These are phyloP conservation scores for Microctonus brassicae DNA, from an alignment of 2,888 invertebrate genomes.

Conservation along the genomic window DNA sequence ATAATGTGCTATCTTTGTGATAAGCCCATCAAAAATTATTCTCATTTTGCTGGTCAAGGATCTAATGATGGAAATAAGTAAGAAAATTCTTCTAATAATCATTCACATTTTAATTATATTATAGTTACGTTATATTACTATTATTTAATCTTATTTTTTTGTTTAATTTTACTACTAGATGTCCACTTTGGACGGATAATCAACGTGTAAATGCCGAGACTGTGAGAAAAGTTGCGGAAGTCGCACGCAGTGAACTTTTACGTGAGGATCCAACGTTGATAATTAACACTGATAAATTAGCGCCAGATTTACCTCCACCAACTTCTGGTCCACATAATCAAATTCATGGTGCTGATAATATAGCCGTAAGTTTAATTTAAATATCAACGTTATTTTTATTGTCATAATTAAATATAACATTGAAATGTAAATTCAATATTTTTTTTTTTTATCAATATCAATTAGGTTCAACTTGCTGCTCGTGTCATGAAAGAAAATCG, in stretches of 20 bases:
- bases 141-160: too few relatives aligned
- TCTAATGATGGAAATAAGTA: conserved; percentile 62
- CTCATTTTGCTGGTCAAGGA: conserved; percentile 72
- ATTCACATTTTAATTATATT: not conserved
- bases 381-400: not conserved
- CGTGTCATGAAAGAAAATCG: not conserved
- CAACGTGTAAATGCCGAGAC: conserved; percentile 62
- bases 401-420: too few relatives aligned
- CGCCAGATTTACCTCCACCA: conserved; percentile 51
- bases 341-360: conserved; percentile 41
- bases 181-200: conserved; percentile 69
- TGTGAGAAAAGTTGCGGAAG: conserved; percentile 66
- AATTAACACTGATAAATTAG: conserved; percentile 58
- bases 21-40: conserved; percentile 71
- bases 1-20: conserved; percentile 74
- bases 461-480: not conserved
- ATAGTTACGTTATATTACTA: not conserved
- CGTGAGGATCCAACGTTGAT: conserved; percentile 62
- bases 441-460: conserved; percentile 32
- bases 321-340: conserved; percentile 49
- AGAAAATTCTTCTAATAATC: conserved; percentile 39
- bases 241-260: conserved; percentile 63
- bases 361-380: conserved; percentile 46
- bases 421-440: conserved; percentile 2
- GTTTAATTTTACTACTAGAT: conserved; percentile 52